A percentile compares a stretch with the other conserved stretches of the same genome.
phyloP scores from a whole-genome alignment of 2,888 invertebrate species.

The Deilephila porcellus region DNA sequence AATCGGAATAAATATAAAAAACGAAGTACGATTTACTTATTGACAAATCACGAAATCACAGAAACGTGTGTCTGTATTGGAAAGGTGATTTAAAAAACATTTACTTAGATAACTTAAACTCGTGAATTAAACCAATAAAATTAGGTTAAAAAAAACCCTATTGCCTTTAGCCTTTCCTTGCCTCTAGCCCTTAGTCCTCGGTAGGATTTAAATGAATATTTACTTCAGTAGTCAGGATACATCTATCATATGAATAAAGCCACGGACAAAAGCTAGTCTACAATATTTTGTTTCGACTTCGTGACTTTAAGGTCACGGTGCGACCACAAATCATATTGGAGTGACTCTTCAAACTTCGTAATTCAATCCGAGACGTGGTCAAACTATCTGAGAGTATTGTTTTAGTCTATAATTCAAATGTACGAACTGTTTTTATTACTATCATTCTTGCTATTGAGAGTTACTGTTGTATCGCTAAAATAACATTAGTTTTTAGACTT shows the following conservation, averaged over 20 bases:
- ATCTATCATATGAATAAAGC: not conserved
- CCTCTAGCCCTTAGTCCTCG: no score
- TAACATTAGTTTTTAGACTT: not conserved
- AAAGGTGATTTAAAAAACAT: no score
- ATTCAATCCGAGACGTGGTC: constrained; percentile 72
- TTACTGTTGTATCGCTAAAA: not conserved
- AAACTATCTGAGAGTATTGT: constrained; percentile 70
- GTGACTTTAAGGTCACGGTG: constrained; percentile 72
- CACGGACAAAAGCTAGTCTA: constrained; percentile 46
- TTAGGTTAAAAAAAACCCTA: no score
- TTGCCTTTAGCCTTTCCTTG: no score
- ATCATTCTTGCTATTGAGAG: not conserved
- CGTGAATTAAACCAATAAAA: no score
- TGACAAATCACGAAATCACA: not conserved
- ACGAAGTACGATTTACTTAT: not conserved
- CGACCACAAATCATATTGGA: constrained; percentile 61
- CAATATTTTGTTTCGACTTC: constrained; percentile 67
- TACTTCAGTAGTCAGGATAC: not conserved
- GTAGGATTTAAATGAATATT: not conserved
- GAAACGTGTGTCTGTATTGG: no score
- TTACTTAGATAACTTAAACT: no score
- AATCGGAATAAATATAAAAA: constrained; percentile 43
- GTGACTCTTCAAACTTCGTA: constrained; percentile 62
- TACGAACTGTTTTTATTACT: constrained; percentile 33
- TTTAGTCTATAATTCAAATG: constrained; percentile 48